Evolutionary conservation across 1,140 invertebrate species (phyloP).

Genomic region (Habropoda laboriosa): DNA sequence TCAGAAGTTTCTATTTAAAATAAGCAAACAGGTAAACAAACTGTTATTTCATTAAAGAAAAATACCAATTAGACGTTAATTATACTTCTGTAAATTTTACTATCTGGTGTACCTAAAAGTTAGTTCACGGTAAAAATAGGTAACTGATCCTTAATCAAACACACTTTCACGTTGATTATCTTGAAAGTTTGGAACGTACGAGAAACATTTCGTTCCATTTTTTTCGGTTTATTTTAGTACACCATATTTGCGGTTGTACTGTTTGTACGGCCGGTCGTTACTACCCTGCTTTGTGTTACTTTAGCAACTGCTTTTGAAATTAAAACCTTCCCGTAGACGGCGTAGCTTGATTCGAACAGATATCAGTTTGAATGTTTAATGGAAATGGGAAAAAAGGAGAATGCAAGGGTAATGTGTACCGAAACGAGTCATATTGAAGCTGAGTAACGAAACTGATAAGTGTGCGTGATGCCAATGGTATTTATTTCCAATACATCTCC

Average conservation of each 20-base stretch:
- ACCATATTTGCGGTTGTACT: background rate
- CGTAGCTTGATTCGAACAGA: slow-evolving; percentile 3
- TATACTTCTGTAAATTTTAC: too few relatives aligned
- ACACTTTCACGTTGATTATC: too few relatives aligned
- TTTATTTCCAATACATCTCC: background rate
- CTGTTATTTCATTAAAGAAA: too few relatives aligned
- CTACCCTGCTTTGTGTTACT: background rate
- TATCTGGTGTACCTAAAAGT: too few relatives aligned
- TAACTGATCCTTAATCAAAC: too few relatives aligned
- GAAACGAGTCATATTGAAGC: background rate
- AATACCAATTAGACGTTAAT: too few relatives aligned
- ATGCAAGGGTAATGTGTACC: background rate
- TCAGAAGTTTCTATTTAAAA: too few relatives aligned
- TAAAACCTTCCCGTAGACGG: background rate
- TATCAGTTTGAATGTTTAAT: slow-evolving; percentile 10
- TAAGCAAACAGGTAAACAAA: too few relatives aligned
- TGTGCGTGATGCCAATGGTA: background rate
- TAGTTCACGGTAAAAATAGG: too few relatives aligned
- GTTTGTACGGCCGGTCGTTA: background rate
- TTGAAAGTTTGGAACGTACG: background rate
- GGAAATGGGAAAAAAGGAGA: background rate
- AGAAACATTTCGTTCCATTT: background rate
- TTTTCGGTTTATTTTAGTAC: background rate
- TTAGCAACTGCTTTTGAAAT: slow-evolving; percentile 5
- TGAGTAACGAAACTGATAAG: background rate